phyloP scores from a whole-genome alignment of 2,113 vertebrate species.

The Notothenia coriiceps region DNA sequence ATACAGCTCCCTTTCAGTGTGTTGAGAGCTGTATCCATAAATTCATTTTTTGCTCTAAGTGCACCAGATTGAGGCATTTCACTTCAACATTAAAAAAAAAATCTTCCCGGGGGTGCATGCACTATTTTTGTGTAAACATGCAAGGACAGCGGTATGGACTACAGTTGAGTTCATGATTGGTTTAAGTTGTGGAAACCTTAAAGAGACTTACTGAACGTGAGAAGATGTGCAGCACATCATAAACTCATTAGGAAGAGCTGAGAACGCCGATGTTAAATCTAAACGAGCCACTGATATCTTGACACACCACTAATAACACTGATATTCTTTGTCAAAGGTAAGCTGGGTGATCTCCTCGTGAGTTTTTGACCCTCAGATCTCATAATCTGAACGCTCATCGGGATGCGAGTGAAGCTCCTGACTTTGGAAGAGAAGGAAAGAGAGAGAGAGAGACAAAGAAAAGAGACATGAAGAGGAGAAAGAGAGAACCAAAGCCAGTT shows the following conservation, averaged over 20 bases:
- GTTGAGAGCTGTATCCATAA: too few species aligned
- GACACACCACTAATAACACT: neutral
- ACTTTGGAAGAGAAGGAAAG: conserved; percentile 43
- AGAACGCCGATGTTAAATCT: conserved; percentile 15
- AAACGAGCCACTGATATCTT: neutral
- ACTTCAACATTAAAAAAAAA: too few species aligned
- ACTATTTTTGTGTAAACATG: conserved; percentile 44
- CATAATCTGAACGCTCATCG: conserved; percentile 81
- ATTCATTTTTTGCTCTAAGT: too few species aligned
- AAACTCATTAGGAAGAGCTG: conserved; percentile 18
- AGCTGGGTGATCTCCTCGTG: neutral
- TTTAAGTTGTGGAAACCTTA: conserved; percentile 33
- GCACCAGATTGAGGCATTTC: too few species aligned
- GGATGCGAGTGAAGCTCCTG: conserved; percentile 54
- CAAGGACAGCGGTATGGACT: neutral
- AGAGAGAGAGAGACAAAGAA: neutral
- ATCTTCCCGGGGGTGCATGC: too few species aligned
- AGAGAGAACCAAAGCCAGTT: conserved; percentile 56
- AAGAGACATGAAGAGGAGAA: neutral
- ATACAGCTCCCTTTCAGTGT: too few species aligned
- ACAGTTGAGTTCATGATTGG: neutral
- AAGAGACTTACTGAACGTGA: neutral
- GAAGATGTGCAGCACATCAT: conserved; percentile 43
- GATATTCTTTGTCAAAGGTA: neutral
- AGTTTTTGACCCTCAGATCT: conserved; percentile 76